phyloP scores from a whole-genome alignment of 2,888 invertebrate species.

The Lasius fuliginosus region DNA sequence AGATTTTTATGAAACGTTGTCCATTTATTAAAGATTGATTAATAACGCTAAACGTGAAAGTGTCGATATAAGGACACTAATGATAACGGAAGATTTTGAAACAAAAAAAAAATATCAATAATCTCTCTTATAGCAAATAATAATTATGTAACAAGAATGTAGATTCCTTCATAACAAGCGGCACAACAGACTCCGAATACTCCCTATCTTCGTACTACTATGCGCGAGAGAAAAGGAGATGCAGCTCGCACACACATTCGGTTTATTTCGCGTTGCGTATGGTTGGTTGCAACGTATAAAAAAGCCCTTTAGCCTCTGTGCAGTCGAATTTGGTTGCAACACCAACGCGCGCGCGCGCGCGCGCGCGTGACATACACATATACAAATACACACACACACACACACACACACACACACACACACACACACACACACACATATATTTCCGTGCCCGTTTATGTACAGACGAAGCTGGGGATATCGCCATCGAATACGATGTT shows the following conservation, averaged over 20 bases:
- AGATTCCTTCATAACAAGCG: background rate
- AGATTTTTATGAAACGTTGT: background rate
- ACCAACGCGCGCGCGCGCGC: background rate
- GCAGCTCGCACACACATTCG: constrained; percentile 58
- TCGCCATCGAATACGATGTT: constrained; percentile 71
- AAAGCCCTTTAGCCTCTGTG: constrained; percentile 70
- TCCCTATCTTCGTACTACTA: background rate
- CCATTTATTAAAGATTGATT: background rate
- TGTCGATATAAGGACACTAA: background rate
- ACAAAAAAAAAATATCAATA: background rate
- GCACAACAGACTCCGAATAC: background rate
- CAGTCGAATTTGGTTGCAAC: constrained; percentile 72
- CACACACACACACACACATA: constrained; percentile 5
- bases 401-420: background rate
- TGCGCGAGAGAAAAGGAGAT: constrained; percentile 39
- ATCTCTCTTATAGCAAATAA: background rate
- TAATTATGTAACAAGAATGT: background rate
- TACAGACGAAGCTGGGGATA: constrained; percentile 56
- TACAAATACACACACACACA: constrained; percentile 2
- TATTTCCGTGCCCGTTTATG: constrained; percentile 28
- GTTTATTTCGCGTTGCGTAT: constrained; percentile 71
- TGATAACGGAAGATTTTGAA: background rate
- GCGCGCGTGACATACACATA: background rate
- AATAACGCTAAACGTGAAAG: background rate
- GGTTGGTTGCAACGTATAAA: constrained; percentile 71